These are phyloP conservation scores for Yponomeuta cagnagella DNA, from an alignment of 2,888 invertebrate genomes.

Conservation along the genomic window DNA sequence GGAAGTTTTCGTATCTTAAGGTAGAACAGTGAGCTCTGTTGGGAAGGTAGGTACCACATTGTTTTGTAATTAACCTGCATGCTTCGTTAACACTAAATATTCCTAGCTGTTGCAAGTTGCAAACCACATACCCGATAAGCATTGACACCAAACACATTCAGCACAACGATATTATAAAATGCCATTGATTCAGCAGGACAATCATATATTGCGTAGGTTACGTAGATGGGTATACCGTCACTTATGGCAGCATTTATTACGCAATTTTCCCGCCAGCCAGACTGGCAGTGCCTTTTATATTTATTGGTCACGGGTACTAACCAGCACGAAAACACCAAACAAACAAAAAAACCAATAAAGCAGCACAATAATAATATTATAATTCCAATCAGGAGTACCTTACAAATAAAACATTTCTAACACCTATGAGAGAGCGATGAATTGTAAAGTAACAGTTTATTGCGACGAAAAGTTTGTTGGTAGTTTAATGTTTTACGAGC, in stretches of 20 bases:
- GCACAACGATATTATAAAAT: background rate
- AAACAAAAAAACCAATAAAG: background rate
- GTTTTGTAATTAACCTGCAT: too few relatives aligned
- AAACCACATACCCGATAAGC: too few relatives aligned
- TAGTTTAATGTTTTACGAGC: constrained; percentile 47
- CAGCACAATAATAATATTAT: constrained; percentile 25
- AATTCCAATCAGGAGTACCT: constrained; percentile 55
- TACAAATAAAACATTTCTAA: constrained; percentile 56
- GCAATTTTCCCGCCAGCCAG: constrained; percentile 20
- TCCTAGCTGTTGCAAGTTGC: too few relatives aligned
- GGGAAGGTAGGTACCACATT: too few relatives aligned
- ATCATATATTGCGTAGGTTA: too few relatives aligned
- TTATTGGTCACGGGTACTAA: constrained; percentile 24
- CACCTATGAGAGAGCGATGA: constrained; percentile 58
- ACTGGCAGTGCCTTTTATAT: constrained; percentile 25
- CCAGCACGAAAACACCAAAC: constrained; percentile 19
- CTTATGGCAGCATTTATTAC: constrained; percentile 30
- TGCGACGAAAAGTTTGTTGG: constrained; percentile 26
- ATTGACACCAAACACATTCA: too few relatives aligned
- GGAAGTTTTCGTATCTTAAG: too few relatives aligned
- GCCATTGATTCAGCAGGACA: background rate
- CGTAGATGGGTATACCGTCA: background rate
- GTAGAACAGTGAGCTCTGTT: too few relatives aligned
- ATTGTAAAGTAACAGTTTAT: constrained; percentile 50
- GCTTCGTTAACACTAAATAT: too few relatives aligned